phyloP scores from a whole-genome alignment of 2,888 invertebrate genomes.

The Epinotia bilunana region DNA sequence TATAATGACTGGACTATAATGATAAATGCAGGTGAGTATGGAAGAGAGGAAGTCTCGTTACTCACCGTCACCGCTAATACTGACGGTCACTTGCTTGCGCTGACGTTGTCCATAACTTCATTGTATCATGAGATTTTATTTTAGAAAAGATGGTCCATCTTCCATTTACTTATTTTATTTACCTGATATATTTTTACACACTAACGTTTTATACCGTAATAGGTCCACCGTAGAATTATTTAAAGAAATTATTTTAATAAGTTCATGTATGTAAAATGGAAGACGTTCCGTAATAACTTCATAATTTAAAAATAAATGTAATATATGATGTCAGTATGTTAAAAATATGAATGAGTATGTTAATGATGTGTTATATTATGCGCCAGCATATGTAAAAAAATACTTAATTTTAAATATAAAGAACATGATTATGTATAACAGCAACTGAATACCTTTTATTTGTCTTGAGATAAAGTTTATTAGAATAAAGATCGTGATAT shows the following conservation, averaged over 20 bases:
- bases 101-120: neutral
- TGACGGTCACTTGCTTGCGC: neutral
- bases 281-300: neutral
- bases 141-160: neutral
- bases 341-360: too few species aligned
- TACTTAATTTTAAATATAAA: conserved; percentile 24
- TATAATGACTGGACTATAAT: too few species aligned
- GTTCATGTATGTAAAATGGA: neutral
- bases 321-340: neutral
- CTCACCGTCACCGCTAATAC: neutral
- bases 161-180: conserved; percentile 15
- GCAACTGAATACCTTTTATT: conserved; percentile 32
- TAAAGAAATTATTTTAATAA: conserved; percentile 3
- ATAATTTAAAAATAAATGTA: neutral
- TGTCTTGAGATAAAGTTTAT: conserved; percentile 44
- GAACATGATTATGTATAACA: conserved; percentile 15
- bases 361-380: neutral
- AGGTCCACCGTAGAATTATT: neutral
- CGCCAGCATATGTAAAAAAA: neutral
- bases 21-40: too few species aligned
- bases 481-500: conserved; percentile 69
- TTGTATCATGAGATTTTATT: neutral
- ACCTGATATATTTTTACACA: neutral
- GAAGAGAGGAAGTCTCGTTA: neutral
- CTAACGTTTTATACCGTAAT: neutral